phyloP scores from a whole-genome alignment of 2,797 vertebrate genomes.

The Clamator glandarius region DNA sequence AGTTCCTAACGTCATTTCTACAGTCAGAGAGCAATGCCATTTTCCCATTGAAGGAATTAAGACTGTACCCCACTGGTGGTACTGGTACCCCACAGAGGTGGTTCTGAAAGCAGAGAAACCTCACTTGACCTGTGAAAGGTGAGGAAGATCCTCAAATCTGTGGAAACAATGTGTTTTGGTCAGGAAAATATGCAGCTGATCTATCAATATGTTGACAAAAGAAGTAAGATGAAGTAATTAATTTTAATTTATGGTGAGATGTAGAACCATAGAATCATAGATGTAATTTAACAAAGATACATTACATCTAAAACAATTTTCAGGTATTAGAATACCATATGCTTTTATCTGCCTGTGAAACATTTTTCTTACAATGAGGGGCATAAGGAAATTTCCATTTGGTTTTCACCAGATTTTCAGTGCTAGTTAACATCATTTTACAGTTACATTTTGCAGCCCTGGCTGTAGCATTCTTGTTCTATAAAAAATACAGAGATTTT shows the following conservation, averaged over 20 bases:
- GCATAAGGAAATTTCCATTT: not conserved
- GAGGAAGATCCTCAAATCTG: not conserved
- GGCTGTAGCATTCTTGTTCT: not conserved
- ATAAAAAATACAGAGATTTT: not conserved
- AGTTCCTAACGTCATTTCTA: not conserved
- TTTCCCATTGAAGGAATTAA: not conserved
- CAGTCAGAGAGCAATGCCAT: not conserved
- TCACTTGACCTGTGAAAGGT: not conserved
- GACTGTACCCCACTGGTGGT: too few relatives aligned
- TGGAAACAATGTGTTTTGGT: not conserved
- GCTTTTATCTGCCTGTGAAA: not conserved
- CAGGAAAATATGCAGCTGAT: rapidly evolving
- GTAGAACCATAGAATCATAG: too few relatives aligned
- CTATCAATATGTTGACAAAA: not conserved
- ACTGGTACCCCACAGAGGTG: not conserved
- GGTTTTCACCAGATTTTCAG: not conserved
- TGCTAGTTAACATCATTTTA: not conserved
- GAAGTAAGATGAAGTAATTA: not conserved
- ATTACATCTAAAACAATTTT: not conserved
- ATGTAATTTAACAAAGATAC: not conserved
- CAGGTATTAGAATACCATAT: not conserved
- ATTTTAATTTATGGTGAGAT: not conserved
- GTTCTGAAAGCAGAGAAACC: not conserved
- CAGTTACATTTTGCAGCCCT: not conserved
- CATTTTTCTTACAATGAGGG: not conserved